These are phyloP conservation scores for Diabrotica balteata DNA, from an alignment of 2,888 invertebrate genomes.

Conservation along the genomic window DNA sequence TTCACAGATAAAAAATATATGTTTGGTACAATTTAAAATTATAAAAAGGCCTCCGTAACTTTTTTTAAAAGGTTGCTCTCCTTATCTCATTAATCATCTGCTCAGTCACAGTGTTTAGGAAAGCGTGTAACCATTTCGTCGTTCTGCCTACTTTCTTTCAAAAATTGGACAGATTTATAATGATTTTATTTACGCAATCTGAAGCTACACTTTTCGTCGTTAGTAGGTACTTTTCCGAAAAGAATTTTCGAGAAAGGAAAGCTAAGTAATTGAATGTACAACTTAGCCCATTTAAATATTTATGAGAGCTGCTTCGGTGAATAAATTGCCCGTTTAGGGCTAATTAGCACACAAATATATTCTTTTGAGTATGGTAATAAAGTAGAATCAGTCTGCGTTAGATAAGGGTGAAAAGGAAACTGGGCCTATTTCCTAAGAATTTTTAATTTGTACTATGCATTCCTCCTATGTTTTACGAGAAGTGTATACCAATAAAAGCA, in stretches of 20 bases:
- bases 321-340: constrained; percentile 24
- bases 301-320: constrained; percentile 22
- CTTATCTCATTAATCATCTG: not conserved
- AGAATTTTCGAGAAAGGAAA: constrained; percentile 11
- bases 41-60: too few relatives aligned
- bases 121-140: not conserved
- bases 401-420: too few relatives aligned
- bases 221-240: not conserved
- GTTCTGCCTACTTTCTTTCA: constrained; percentile 2
- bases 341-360: constrained; percentile 30
- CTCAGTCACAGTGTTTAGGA: not conserved
- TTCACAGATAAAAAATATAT: too few relatives aligned
- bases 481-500: too few relatives aligned
- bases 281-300: constrained; percentile 24
- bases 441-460: too few relatives aligned
- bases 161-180: constrained; percentile 16
- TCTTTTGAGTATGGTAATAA: constrained; percentile 25
- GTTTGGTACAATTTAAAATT: too few relatives aligned
- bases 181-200: constrained; percentile 17
- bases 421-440: too few relatives aligned
- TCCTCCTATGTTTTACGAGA: too few relatives aligned
- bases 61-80: not conserved
- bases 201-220: constrained; percentile 7
- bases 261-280: constrained; percentile 24
- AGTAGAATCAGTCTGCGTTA: not conserved